Evolutionary conservation across 2,888 invertebrate species (phyloP).

Genomic region (Lithophane semibrunnea): DNA sequence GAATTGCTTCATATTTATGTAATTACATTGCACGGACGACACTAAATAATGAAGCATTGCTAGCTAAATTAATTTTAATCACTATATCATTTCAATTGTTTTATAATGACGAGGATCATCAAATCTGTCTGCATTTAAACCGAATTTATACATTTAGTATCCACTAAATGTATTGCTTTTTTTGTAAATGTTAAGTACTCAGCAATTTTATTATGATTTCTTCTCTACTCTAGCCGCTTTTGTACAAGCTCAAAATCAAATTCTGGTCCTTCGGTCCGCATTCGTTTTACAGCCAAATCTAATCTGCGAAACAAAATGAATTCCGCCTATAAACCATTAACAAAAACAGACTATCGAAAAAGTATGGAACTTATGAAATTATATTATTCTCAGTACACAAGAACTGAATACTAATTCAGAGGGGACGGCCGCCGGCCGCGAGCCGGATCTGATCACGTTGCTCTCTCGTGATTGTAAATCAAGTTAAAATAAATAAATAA

Average conservation of each 20-base stretch:
- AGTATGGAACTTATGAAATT: constrained; percentile 63
- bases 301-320: constrained; percentile 48
- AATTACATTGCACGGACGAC: constrained; percentile 33
- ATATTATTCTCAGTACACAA: constrained; percentile 58
- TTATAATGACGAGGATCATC: constrained; percentile 9
- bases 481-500: constrained; percentile 65
- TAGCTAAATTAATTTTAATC: constrained; percentile 49
- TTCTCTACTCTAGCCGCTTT: background rate
- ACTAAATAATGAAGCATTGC: constrained; percentile 38
- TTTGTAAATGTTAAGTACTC: too few relatives aligned
- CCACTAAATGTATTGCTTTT: too few relatives aligned
- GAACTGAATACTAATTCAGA: constrained; percentile 59
- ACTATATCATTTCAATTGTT: constrained; percentile 33
- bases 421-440: constrained; percentile 37
- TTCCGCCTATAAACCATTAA: constrained; percentile 45
- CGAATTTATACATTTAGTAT: background rate
- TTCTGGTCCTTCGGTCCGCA: background rate
- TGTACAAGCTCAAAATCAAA: background rate
- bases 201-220: background rate
- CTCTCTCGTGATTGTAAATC: constrained; percentile 60
- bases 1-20: constrained; percentile 40
- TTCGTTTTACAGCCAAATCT: constrained; percentile 14
- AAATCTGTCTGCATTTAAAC: constrained; percentile 3
- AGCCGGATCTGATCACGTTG: constrained; percentile 51
- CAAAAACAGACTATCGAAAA: constrained; percentile 60